phyloP scores from a whole-genome alignment of 1,140 invertebrate species.

The Zophobas morio region DNA sequence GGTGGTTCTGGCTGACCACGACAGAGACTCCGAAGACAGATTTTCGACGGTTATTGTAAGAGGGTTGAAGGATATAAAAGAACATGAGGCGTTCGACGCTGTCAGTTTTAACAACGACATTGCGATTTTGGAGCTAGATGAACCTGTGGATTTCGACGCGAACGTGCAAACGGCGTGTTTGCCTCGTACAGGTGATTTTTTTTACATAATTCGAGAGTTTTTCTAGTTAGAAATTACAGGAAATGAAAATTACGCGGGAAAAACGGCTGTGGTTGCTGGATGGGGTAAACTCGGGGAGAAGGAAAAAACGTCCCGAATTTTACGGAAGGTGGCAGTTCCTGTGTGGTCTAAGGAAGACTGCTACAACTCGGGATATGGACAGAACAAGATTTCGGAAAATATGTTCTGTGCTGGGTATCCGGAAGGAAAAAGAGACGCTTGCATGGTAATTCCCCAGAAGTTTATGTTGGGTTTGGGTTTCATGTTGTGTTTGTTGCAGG shows the following conservation, averaged over 20 bases:
- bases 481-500: conserved; percentile 63
- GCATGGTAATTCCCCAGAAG: background rate
- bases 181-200: conserved; percentile 71
- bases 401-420: conserved; percentile 86
- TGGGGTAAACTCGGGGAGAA: conserved; percentile 82
- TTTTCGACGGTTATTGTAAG: conserved; percentile 59
- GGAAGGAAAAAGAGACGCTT: conserved; percentile 71
- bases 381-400: conserved; percentile 76
- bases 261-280: conserved; percentile 79
- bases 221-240: conserved; percentile 63
- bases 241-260: conserved; percentile 72
- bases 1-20: conserved; percentile 69
- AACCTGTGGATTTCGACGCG: conserved; percentile 74
- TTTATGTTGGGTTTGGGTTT: background rate
- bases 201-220: too few species aligned
- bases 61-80: conserved; percentile 67
- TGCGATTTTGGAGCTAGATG: conserved; percentile 79
- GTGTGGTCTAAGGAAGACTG: conserved; percentile 75
- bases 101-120: conserved; percentile 86
- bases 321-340: conserved; percentile 74
- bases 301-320: conserved; percentile 73
- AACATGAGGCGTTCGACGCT: conserved; percentile 80
- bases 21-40: conserved; percentile 63
- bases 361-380: conserved; percentile 70
- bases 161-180: conserved; percentile 81